Evolutionary conservation across 2,797 vertebrate species (phyloP), one percentile per base, ranked within the genome.

Genomic region (Labroides dimidiatus): DNA sequence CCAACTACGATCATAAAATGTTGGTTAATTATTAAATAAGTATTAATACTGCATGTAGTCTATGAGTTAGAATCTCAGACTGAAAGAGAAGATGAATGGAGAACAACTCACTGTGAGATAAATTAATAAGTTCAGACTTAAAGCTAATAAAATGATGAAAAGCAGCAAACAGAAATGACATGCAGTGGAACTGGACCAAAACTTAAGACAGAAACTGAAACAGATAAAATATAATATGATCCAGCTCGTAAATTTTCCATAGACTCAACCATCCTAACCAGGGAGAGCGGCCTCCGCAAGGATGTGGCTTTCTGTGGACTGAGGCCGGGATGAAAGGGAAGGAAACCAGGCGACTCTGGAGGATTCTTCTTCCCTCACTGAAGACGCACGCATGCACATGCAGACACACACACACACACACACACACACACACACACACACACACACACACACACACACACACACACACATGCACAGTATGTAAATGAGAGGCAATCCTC

Each of bases 401-500:
- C 8, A 48, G 56, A 64, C 48, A 13, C 23, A 30, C 9, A 27
- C 3, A 27, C 24, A 17, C 14, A 30, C 10, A 30, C 49, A 54
- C 63, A 64, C 60, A 64, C 49, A 8, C 16, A 19, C 11, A 11
- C 14, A n/a, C 10, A 52, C 49, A 54, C 63, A 66, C 50, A 53
- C 63, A 64, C 41, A 48, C 43, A 30, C 42, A 52, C 63, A 64
- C 60, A 64, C 49, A 8, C 16, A 19, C 11, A 11, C 14, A n/a
- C 10, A 52, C 49, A 54, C 63, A 66, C 50, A 53, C 63, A 64
- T 44, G 47, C 43, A 30, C 42, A 52, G 6, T 62, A 82, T 87
- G 77, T 77, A 87, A 87, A 88, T 80, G 59, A 80, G 60, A 74
- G 76, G 64, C 57, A 75, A 63, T 82, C 80, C 72, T 89, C 60